phyloP scores from a whole-genome alignment of 2,888 invertebrate genomes.

The Strigamia maritima region DNA sequence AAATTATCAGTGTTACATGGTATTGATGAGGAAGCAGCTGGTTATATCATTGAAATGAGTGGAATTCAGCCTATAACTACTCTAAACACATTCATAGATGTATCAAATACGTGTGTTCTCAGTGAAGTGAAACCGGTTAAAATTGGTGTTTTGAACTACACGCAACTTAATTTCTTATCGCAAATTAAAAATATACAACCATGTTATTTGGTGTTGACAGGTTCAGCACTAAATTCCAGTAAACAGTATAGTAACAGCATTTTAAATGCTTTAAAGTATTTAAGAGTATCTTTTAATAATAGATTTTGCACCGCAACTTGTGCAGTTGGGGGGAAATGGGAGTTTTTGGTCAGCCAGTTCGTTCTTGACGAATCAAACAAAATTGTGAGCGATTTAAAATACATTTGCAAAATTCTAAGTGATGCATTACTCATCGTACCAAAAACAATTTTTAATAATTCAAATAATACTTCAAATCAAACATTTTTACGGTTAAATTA shows the following conservation, averaged over 20 bases:
- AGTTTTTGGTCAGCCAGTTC: constrained; percentile 5
- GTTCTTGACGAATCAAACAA: not conserved
- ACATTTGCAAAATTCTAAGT: not conserved
- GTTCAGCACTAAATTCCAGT: not conserved
- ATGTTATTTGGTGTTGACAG: not conserved
- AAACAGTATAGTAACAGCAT: not conserved
- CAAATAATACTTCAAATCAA: not conserved
- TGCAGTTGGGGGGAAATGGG: not conserved
- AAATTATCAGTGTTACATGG: constrained; percentile 14
- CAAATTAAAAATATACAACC: not conserved
- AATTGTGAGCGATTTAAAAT: not conserved
- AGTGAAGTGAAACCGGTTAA: not conserved
- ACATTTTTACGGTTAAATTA: not conserved
- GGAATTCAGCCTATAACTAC: not conserved
- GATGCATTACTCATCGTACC: not conserved
- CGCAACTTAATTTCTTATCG: not conserved
- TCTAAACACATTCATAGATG: not conserved
- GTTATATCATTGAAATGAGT: not conserved
- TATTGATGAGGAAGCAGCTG: not conserved
- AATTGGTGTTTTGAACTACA: not conserved
- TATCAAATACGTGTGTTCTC: not conserved
- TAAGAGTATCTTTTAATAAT: not conserved
- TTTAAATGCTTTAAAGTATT: not conserved
- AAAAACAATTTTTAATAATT: constrained; percentile 11
- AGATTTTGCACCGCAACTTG: not conserved